Evolutionary conservation across 2,797 vertebrate genomes (phyloP).

Genomic region (Pseudochromis fuscus): DNA sequence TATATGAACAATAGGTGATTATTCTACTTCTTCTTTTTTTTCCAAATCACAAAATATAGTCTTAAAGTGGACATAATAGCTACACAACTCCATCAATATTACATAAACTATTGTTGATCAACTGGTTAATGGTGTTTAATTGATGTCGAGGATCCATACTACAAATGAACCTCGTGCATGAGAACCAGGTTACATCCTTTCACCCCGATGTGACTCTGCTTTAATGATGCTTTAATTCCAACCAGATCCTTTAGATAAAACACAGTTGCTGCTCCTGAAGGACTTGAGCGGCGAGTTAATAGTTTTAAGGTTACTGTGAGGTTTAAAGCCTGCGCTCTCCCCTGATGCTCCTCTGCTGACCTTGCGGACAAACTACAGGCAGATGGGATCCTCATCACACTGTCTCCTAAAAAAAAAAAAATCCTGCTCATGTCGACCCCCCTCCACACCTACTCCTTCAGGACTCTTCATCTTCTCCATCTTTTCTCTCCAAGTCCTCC

Average conservation of each 20-base stretch:
- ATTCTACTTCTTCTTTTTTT: background rate
- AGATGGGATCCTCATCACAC: conserved; percentile 87
- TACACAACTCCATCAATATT: background rate
- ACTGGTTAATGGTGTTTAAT: conserved; percentile 6
- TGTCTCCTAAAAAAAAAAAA: conserved; percentile 46
- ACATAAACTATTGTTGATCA: background rate
- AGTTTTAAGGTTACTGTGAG: conserved; percentile 66
- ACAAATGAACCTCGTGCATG: conserved; percentile 7
- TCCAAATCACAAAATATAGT: background rate
- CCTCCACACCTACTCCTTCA: conserved; percentile 54
- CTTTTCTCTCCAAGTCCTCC: conserved; percentile 73
- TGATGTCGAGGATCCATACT: background rate
- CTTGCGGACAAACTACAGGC: conserved; percentile 70
- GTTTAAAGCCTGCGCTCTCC: conserved; percentile 67
- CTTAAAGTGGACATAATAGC: background rate
- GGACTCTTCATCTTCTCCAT: conserved; percentile 53
- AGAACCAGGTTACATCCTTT: conserved; percentile 20
- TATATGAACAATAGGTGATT: background rate
- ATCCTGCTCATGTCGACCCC: conserved; percentile 38
- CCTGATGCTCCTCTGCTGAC: conserved; percentile 65
- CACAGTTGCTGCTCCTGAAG: conserved; percentile 46
- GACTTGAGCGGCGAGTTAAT: conserved; percentile 66
- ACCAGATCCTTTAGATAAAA: conserved; percentile 58
- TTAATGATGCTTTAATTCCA: conserved; percentile 55
- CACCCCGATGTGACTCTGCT: conserved; percentile 36